Conservation (phyloP, 1,140 invertebrate genomes). For the Platorchestia sp. region DNA sequence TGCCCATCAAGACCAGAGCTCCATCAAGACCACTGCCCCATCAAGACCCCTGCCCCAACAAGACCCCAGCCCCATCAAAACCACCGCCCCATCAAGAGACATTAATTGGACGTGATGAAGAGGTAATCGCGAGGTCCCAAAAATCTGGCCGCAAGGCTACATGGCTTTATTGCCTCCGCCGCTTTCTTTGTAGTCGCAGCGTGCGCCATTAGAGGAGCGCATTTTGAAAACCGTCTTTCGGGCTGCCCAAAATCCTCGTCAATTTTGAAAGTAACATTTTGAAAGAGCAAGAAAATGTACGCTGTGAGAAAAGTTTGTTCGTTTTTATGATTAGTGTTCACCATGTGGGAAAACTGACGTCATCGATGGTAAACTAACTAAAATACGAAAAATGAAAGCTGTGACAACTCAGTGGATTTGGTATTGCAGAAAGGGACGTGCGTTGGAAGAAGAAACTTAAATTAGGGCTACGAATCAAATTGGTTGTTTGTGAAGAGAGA, state of each 20-base stretch:
- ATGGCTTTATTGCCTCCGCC: neutral
- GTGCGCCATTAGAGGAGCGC: neutral
- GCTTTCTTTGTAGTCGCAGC: neutral
- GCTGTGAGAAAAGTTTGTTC: neutral
- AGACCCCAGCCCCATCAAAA: neutral
- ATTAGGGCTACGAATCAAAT: too few species aligned
- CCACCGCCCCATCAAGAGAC: neutral
- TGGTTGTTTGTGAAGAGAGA: too few species aligned
- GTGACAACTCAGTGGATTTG: neutral
- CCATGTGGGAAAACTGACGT: neutral
- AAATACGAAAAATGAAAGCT: neutral
- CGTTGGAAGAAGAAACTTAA: too few species aligned
- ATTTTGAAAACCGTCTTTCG: neutral
- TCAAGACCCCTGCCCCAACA: neutral
- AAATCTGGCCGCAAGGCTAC: slow-evolving; percentile 18
- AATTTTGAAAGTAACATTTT: neutral
- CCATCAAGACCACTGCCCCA: neutral
- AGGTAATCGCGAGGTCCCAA: neutral
- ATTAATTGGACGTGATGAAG: neutral
- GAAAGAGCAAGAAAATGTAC: neutral
- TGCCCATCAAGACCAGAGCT: too few species aligned
- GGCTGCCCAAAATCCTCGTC: neutral
- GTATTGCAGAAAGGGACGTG: too few species aligned
- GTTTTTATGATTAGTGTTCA: neutral
- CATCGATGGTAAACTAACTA: neutral